A percentile compares a stretch with the other conserved stretches of the same genome.
These are phyloP conservation scores for Stegastes partitus DNA, from an alignment of 2,113 vertebrate species.

Conservation along the genomic window DNA sequence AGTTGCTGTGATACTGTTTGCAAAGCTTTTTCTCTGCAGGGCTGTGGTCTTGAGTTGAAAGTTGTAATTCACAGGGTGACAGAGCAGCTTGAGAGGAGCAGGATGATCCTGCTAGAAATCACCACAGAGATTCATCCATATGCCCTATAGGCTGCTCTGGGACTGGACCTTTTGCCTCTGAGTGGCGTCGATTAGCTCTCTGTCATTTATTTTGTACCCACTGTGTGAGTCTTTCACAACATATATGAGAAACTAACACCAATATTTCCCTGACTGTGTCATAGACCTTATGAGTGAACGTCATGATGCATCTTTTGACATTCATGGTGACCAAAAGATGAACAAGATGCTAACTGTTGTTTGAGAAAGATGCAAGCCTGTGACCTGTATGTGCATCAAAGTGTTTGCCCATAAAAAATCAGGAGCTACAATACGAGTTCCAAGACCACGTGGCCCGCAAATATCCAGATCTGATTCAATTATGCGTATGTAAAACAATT, in stretches of 20 bases:
- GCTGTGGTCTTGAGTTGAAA: neutral
- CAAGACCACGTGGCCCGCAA: neutral
- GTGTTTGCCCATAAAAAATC: too few species aligned
- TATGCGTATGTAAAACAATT: neutral
- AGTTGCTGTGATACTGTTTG: constrained; percentile 30
- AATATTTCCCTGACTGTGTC: too few species aligned
- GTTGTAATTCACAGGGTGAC: constrained; percentile 37
- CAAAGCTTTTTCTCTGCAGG: constrained; percentile 3
- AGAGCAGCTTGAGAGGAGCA: constrained; percentile 50
- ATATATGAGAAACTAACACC: too few species aligned
- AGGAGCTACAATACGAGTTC: neutral
- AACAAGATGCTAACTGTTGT: too few species aligned
- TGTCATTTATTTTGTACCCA: neutral
- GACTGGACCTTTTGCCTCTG: constrained; percentile 1
- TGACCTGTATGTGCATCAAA: neutral
- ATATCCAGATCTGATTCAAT: neutral
- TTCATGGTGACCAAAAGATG: too few species aligned
- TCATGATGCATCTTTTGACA: too few species aligned
- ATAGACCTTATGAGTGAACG: too few species aligned
- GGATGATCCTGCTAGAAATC: constrained; percentile 47
- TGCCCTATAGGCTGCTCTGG: constrained; percentile 16
- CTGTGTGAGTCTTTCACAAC: neutral
- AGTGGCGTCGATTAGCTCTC: neutral
- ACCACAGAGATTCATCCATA: constrained; percentile 53
- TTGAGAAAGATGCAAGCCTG: neutral